Evolutionary conservation across 2,888 invertebrate species (phyloP).

Genomic region (Silvanus unidentatus): DNA sequence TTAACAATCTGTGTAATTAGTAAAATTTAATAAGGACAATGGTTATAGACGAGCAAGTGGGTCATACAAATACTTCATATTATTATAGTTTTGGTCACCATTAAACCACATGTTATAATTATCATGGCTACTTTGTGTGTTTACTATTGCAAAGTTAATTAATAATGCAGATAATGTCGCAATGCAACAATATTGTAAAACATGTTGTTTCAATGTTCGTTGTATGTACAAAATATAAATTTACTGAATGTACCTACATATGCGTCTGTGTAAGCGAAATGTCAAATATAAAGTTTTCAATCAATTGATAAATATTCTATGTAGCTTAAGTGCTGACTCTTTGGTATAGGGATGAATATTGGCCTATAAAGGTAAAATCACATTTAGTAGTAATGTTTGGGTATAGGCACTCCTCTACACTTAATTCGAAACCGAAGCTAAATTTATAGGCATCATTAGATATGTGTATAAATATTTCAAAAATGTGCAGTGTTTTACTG

Average conservation of each 20-base stretch:
- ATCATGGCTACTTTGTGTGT: conserved; percentile 15
- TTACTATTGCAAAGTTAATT: conserved; percentile 12
- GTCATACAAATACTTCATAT: conserved; percentile 16
- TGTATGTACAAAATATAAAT: not conserved
- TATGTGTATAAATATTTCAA: no score
- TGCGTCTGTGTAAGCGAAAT: not conserved
- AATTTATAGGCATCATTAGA: no score
- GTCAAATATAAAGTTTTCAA: no score
- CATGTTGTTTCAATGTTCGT: conserved; percentile 4
- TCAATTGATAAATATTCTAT: no score
- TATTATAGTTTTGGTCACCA: conserved; percentile 10
- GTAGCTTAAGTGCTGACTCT: no score
- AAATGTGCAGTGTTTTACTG: no score
- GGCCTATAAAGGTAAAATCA: no score
- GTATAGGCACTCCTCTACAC: no score
- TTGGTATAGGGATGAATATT: no score
- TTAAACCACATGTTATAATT: conserved; percentile 15
- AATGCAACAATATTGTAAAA: conserved; percentile 11
- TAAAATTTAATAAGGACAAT: conserved; percentile 18
- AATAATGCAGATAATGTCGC: conserved; percentile 13
- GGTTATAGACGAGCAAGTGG: conserved; percentile 6
- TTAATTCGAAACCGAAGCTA: no score
- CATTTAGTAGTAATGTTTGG: no score
- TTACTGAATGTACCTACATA: not conserved
- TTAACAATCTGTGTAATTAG: conserved; percentile 14